Percentiles rank a stretch among this genome's conserved stretches.
Evolutionary conservation across 2,888 invertebrate species (phyloP).

Genomic region (Platycheirus rosarum): DNA sequence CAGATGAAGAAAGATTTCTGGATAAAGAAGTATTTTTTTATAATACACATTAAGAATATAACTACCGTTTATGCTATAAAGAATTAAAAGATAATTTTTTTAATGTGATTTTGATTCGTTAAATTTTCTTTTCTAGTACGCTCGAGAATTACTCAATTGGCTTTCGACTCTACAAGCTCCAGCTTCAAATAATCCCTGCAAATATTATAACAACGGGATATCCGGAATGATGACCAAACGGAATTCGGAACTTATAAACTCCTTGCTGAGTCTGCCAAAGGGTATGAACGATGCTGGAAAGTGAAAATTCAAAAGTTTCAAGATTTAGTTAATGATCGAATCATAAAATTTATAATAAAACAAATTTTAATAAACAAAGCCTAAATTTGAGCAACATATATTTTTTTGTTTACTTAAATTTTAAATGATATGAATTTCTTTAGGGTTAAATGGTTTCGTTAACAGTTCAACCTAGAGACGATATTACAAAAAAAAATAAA

Average conservation of each 20-base stretch:
- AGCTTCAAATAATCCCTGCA: conserved; percentile 75
- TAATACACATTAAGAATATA: too few species aligned
- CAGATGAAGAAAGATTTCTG: conserved; percentile 81
- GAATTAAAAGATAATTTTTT: background rate
- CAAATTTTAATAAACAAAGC: conserved; percentile 16
- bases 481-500: too few species aligned
- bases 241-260: conserved; percentile 89
- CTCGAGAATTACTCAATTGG: conserved; percentile 80
- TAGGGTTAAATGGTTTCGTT: too few species aligned
- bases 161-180: conserved; percentile 78
- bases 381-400: too few species aligned
- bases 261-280: conserved; percentile 89
- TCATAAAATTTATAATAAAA: conserved; percentile 26
- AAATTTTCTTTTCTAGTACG: conserved; percentile 74
- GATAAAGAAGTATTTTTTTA: conserved; percentile 78
- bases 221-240: conserved; percentile 83
- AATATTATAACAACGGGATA: conserved; percentile 77
- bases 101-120: too few species aligned
- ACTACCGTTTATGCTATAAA: too few species aligned
- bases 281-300: conserved; percentile 89
- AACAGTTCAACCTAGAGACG: too few species aligned
- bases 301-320: conserved; percentile 77
- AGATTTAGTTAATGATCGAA: conserved; percentile 26
- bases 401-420: too few species aligned
- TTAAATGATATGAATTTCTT: too few species aligned